Percentiles rank a stretch among this genome's conserved stretches.
phyloP scores from a whole-genome alignment of 2,113 vertebrate species.

The Rattus norvegicus region GRCr8 NC_086030.1:10619001-10619500 shows the following conservation, averaged over 20 bases:
- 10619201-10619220: neutral
- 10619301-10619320: neutral
- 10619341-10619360: neutral
- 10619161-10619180: neutral
- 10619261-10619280: neutral
- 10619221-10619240: neutral
- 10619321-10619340: neutral
- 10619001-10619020: neutral
- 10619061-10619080: neutral
- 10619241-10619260: neutral
- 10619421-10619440: neutral
- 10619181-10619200: neutral
- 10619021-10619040: neutral
- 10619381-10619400: neutral
- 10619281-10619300: neutral
- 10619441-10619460: neutral
- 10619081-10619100: neutral
- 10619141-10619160: neutral
- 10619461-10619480: neutral
- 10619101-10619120: neutral
- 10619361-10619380: neutral
- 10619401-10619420: neutral
- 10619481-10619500: too few relatives aligned
- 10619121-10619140: too few relatives aligned
- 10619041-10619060: neutral